Conservation (phyloP, 2,888 invertebrate genomes). For the Epirrhoe tristata region DNA sequence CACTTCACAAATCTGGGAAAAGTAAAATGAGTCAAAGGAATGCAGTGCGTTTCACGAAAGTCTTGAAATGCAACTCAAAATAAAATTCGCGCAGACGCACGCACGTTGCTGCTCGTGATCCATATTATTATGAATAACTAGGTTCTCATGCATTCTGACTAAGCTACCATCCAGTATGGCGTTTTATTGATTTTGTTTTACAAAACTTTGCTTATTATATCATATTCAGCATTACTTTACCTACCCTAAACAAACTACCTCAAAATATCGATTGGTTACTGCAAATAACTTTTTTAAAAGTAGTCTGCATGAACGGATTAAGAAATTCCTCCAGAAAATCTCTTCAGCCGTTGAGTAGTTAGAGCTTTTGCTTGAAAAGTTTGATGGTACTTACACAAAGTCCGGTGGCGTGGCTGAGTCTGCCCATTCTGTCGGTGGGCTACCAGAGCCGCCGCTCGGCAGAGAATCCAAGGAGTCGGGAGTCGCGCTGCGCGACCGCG, state of each 20-base stretch:
- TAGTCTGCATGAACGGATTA: too few species aligned
- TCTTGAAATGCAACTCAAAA: conserved; percentile 36
- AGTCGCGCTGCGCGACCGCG: conserved; percentile 94
- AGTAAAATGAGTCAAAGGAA: conserved; percentile 40
- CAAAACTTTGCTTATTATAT: too few species aligned
- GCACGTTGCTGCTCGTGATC: conserved; percentile 21
- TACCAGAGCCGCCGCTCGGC: conserved; percentile 86
- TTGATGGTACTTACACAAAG: conserved; percentile 74
- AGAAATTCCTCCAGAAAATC: too few species aligned
- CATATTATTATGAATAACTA: conserved; percentile 22
- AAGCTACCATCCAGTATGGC: neutral
- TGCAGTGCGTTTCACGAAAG: conserved; percentile 37
- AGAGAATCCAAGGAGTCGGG: conserved; percentile 94
- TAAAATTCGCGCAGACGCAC: conserved; percentile 32
- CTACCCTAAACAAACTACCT: too few species aligned
- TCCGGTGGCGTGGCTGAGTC: conserved; percentile 77
- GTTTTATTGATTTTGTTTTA: too few species aligned
- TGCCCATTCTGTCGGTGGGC: conserved; percentile 82
- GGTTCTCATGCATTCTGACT: neutral
- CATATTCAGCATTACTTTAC: too few species aligned
- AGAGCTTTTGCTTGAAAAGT: too few species aligned
- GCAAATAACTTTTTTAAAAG: too few species aligned
- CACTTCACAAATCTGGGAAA: conserved; percentile 26
- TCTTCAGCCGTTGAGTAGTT: too few species aligned
- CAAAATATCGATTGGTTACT: too few species aligned